A percentile compares a stretch with the other conserved stretches of the same genome.
Evolutionary conservation across 2,888 invertebrate species (phyloP).

Genomic region (Copidosoma aretas): DNA sequence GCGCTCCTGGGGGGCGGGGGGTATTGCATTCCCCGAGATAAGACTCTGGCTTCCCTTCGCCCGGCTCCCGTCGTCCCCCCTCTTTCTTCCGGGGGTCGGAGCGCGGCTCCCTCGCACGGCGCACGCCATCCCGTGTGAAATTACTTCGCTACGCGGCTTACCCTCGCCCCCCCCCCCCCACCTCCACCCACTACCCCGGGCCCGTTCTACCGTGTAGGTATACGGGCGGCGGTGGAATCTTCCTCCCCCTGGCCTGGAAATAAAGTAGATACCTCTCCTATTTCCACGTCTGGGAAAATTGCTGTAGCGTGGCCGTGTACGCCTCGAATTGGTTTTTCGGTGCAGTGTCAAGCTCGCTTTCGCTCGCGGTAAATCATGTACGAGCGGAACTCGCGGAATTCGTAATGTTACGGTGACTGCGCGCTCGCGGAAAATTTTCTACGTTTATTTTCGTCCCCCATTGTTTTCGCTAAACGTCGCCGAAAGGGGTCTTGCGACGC

Average conservation of each 20-base stretch:
- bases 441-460: not conserved
- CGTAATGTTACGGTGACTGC: not conserved
- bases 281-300: conserved; percentile 60
- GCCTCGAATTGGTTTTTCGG: conserved; percentile 33
- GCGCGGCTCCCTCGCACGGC: not conserved
- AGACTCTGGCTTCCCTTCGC: conserved; percentile 48
- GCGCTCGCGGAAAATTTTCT: not conserved
- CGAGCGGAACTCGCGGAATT: not conserved
- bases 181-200: too few relatives aligned
- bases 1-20: not conserved
- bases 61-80: conserved; percentile 44
- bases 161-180: too few relatives aligned
- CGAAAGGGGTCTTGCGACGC: too few relatives aligned
- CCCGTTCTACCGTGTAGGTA: conserved; percentile 57
- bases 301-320: conserved; percentile 48
- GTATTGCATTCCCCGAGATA: conserved; percentile 51
- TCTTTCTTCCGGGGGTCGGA: not conserved
- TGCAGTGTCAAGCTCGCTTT: not conserved
- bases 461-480: too few relatives aligned
- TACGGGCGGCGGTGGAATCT: conserved; percentile 51
- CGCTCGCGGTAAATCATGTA: not conserved
- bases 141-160: conserved; percentile 62
- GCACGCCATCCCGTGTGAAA: conserved; percentile 59
- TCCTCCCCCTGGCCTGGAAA: conserved; percentile 51
- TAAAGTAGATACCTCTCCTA: conserved; percentile 61